These are phyloP conservation scores for Lepidocolaptes lacrymiger DNA, from an alignment of 2,797 vertebrate genomes.

Conservation along the genomic window DNA sequence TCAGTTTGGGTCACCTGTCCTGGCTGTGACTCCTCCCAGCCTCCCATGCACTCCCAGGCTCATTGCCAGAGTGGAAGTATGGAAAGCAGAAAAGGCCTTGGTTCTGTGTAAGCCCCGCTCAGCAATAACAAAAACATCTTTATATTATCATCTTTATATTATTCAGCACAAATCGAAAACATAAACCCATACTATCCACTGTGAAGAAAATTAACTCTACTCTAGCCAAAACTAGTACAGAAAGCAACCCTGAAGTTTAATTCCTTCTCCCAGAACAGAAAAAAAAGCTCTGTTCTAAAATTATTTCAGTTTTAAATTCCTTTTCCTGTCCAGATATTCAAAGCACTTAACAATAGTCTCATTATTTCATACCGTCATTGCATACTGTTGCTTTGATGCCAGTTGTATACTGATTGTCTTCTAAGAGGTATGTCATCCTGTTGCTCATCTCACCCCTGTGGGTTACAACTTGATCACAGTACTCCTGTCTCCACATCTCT, in stretches of 20 bases:
- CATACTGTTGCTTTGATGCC: neutral
- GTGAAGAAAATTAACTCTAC: neutral
- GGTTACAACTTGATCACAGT: neutral
- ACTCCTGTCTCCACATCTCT: neutral
- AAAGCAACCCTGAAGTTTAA: neutral
- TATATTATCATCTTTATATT: neutral
- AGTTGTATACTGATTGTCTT: neutral
- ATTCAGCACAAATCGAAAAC: neutral
- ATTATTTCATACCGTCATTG: neutral
- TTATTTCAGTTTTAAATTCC: neutral
- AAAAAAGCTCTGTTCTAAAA: neutral
- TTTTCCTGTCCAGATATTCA: neutral
- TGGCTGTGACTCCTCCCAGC: rapidly evolving
- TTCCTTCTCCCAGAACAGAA: neutral
- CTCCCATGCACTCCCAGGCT: neutral
- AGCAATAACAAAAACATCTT: neutral
- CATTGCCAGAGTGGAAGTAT: rapidly evolving
- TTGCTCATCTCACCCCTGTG: neutral
- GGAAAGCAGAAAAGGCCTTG: neutral
- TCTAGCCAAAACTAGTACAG: neutral
- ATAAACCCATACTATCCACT: neutral
- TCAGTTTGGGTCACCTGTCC: neutral
- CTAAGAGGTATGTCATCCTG: neutral
- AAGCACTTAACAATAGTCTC: neutral
- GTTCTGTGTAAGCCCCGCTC: neutral